These are phyloP conservation scores for Morelia viridis DNA, from an alignment of 2,797 vertebrate genomes.

Conservation along the genomic window DNA sequence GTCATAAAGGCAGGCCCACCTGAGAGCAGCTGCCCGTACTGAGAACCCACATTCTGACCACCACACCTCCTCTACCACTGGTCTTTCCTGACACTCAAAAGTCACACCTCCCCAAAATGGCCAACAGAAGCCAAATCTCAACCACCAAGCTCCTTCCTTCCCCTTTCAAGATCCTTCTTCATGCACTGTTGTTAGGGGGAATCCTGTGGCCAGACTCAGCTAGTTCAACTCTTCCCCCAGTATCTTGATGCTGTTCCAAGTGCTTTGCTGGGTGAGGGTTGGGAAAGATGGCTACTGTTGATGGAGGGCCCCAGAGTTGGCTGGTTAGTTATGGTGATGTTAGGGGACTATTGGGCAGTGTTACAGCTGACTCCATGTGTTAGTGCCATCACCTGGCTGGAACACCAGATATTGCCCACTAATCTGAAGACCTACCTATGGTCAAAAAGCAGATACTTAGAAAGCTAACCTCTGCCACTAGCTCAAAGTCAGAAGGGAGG, in stretches of 20 bases:
- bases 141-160: not conserved
- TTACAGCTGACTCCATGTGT: not conserved
- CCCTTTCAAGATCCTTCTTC: not conserved
- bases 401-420: not conserved
- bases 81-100: not conserved
- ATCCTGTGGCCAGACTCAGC: not conserved
- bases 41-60: not conserved
- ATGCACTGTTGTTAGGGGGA: not conserved
- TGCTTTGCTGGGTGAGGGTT: not conserved
- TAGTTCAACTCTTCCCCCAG: not conserved
- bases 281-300: not conserved
- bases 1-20: not conserved
- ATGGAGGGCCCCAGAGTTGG: not conserved
- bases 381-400: not conserved
- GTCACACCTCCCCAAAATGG: not conserved
- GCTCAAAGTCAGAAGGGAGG: not conserved
- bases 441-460: not conserved
- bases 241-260: not conserved
- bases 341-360: not conserved
- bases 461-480: not conserved
- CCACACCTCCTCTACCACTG: not conserved
- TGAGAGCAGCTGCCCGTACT: not conserved
- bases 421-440: not conserved
- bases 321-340: not conserved
- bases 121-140: not conserved